Evolutionary conservation across 2,888 invertebrate genomes (phyloP), one percentile per base, ranked within the genome.

Genomic region (Agrochola macilenta): DNA sequence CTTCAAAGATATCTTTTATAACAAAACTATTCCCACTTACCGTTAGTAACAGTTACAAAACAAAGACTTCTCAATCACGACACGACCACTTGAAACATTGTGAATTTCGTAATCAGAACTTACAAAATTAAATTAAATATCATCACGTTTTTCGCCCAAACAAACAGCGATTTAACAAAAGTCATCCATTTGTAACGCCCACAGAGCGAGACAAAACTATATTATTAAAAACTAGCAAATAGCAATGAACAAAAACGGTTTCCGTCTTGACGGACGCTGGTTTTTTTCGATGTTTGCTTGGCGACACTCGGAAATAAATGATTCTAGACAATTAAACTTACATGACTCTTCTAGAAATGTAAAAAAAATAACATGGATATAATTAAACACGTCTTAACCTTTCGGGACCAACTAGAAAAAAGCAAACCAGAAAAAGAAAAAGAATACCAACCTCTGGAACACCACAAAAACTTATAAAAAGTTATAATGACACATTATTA

Each of bases 201-300:
- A 90, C 88, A 78, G 86, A 89, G 83, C 89, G 88, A 87, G 75
- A 89, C 90, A 88, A 88, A 89, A 85, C 82, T 71, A 81, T 87
- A 88, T 91, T 89, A 90, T 90, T 90, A 86, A 86, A 85, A 89
- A 82, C 81, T 76, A 84, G 73, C 74, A 83, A 88, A 89, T 87
- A 88, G n/a, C n/a, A 91, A 91, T 87, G 73, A 89, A 88, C 88
- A 90, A 90, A 90, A 90, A 89, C 87, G 78, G 84, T 84, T 90
- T 90, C 87, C 89, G 89, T 87, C 85, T 88, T 79, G 57, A 79
- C 70, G 70, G 76, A 76, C 69, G 69, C 68, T 17, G 39, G 49
- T 74, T 71, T 82, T 68, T 61, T 75, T 77, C 54, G 14, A 72
- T 69, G 61, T 75, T 81, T 72, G 78, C 75, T 83, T 68, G 57